Evolutionary conservation across 2,888 invertebrate species (phyloP).

Genomic region (Limnephilus rhombicus): DNA sequence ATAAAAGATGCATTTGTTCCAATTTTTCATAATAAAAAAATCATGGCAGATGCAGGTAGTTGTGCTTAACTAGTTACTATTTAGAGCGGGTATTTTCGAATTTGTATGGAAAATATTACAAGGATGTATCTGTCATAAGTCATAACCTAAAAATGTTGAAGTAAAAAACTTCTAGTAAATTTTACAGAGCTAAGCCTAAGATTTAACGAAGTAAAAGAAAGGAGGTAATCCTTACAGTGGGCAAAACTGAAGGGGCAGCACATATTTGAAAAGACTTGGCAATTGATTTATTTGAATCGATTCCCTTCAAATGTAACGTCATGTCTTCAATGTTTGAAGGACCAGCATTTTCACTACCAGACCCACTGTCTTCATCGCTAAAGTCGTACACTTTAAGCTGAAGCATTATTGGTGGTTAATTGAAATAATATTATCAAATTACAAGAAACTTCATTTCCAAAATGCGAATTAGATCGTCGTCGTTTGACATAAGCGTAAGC

Average conservation of each 20-base stretch:
- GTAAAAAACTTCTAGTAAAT: neutral
- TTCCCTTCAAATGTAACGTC: constrained; percentile 78
- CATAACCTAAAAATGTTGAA: neutral
- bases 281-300: constrained; percentile 79
- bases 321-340: constrained; percentile 73
- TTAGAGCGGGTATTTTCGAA: neutral
- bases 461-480: neutral
- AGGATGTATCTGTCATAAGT: neutral
- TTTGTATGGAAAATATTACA: neutral
- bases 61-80: neutral
- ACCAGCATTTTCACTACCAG: constrained; percentile 72
- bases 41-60: neutral
- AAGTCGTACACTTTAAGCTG: constrained; percentile 86
- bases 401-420: constrained; percentile 78
- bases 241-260: constrained; percentile 90
- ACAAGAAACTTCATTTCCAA: neutral
- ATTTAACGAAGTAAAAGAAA: neutral
- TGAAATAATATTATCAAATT: neutral
- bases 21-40: neutral
- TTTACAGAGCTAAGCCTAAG: neutral
- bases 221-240: constrained; percentile 79
- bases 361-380: constrained; percentile 84
- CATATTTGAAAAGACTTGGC: constrained; percentile 84
- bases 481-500: neutral
- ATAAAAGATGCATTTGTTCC: no score